Percentiles rank a stretch among this genome's conserved stretches.
Evolutionary conservation across 1,140 invertebrate genomes (phyloP).

Genomic region (Zeugodacus cucurbitae): DNA sequence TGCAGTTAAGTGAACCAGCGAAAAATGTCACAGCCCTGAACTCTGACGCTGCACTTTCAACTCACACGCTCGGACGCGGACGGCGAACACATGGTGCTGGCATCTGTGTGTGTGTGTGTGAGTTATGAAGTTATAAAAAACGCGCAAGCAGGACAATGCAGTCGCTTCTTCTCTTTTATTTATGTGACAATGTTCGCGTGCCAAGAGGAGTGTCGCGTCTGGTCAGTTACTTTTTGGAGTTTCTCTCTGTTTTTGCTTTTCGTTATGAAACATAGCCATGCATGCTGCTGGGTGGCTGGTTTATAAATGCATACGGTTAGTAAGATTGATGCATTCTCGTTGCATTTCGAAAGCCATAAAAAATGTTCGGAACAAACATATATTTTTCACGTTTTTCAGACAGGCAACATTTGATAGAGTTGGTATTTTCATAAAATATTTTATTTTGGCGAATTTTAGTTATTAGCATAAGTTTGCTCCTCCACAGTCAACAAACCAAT

Average conservation of each 20-base stretch:
- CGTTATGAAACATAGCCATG: background rate
- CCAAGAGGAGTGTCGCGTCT: background rate
- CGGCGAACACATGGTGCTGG: background rate
- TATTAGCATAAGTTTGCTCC: too few relatives aligned
- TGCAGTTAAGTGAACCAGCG: background rate
- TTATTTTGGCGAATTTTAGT: too few relatives aligned
- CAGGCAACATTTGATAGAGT: too few relatives aligned
- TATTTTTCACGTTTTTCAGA: too few relatives aligned
- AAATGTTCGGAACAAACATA: too few relatives aligned
- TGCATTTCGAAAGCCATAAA: too few relatives aligned
- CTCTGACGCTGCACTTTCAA: conserved; percentile 1
- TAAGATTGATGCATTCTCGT: too few relatives aligned
- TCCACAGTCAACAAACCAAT: too few relatives aligned
- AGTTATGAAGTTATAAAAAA: background rate
- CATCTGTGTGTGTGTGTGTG: background rate
- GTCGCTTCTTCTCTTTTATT: background rate
- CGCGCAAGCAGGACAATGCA: background rate
- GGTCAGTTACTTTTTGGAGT: background rate
- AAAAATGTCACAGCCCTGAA: background rate
- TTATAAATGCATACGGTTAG: too few relatives aligned
- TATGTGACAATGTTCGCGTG: background rate
- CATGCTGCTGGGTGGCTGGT: background rate
- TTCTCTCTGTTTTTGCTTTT: background rate
- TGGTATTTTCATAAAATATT: too few relatives aligned
- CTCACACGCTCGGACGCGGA: background rate